A percentile compares a stretch with the other conserved stretches of the same genome.
phyloP scores from a whole-genome alignment of 2,113 vertebrate genomes.

The Arvicanthis niloticus region DNA sequence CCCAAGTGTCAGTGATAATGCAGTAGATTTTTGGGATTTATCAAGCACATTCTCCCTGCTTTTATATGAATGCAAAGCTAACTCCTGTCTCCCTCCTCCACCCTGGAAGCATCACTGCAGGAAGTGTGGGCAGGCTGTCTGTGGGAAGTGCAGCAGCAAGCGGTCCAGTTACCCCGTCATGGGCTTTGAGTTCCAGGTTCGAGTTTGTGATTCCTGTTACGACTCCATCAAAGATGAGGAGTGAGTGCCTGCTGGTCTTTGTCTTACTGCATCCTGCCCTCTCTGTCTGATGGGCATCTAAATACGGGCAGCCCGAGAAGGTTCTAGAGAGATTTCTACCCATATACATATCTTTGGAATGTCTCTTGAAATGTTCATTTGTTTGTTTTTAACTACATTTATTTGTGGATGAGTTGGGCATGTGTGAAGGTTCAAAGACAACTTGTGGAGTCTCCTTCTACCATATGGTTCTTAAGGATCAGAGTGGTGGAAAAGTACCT shows the following conservation, averaged over 20 bases:
- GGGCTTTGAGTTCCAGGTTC: constrained; percentile 99
- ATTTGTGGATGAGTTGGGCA: neutral
- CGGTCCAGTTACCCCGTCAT: constrained; percentile 95
- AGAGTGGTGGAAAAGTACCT: neutral
- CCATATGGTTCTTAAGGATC: neutral
- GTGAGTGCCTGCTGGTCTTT: constrained; percentile 88
- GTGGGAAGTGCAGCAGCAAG: constrained; percentile 97
- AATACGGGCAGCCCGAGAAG: neutral
- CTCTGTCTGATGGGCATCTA: neutral
- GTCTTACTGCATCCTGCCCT: neutral
- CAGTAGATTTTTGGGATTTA: neutral
- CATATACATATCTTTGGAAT: neutral
- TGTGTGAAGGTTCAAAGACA: neutral
- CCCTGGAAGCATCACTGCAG: constrained; percentile 95
- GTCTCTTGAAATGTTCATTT: neutral
- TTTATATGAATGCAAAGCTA: neutral
- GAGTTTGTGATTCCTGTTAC: constrained; percentile 96
- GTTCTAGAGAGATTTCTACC: neutral
- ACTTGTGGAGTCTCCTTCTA: neutral
- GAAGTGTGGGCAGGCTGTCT: constrained; percentile 97
- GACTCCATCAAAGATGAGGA: constrained; percentile 97
- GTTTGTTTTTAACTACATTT: neutral
- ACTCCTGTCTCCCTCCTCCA: neutral
- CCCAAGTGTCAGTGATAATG: neutral
- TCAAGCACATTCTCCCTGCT: neutral